A percentile compares a stretch with the other conserved stretches of the same genome.
phyloP scores from a whole-genome alignment of 2,113 vertebrate species.

The Thunnus maccoyii region DNA sequence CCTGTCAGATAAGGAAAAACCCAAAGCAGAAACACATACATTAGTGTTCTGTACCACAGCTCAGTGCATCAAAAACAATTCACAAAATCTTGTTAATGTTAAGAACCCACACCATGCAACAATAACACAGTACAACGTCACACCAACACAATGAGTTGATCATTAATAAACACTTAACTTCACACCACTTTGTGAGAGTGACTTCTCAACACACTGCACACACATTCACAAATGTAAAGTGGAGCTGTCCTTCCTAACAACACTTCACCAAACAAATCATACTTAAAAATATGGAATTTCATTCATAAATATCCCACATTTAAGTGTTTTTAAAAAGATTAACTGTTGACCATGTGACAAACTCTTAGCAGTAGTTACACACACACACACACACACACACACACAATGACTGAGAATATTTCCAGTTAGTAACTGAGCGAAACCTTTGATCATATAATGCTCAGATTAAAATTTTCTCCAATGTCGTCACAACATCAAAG shows the following conservation, averaged over 20 bases:
- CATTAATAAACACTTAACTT: constrained; percentile 42
- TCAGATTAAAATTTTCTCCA: constrained; percentile 8
- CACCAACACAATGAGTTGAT: constrained; percentile 44
- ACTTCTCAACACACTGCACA: constrained; percentile 35
- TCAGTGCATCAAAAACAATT: background rate
- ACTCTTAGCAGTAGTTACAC: background rate
- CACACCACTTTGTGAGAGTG: constrained; percentile 30
- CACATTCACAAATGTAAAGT: constrained; percentile 24
- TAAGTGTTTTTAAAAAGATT: background rate
- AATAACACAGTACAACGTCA: constrained; percentile 46
- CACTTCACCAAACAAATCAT: background rate
- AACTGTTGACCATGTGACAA: constrained; percentile 5
- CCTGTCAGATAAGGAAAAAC: constrained; percentile 78
- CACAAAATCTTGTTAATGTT: constrained; percentile 57
- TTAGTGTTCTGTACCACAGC: background rate
- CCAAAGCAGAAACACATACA: constrained; percentile 9
- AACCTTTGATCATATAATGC: constrained; percentile 22
- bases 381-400: constrained; percentile 4
- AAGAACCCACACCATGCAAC: constrained; percentile 75
- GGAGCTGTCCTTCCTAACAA: background rate
- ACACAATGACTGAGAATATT: constrained; percentile 12
- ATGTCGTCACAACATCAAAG: constrained; percentile 37
- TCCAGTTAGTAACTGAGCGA: constrained; percentile 46
- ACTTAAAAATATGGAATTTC: background rate
- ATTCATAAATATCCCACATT: background rate